Percentiles rank a stretch among this genome's conserved stretches.
phyloP scores from a whole-genome alignment of 1,140 invertebrate species.

The Lordiphosa clarofinis region DNA sequence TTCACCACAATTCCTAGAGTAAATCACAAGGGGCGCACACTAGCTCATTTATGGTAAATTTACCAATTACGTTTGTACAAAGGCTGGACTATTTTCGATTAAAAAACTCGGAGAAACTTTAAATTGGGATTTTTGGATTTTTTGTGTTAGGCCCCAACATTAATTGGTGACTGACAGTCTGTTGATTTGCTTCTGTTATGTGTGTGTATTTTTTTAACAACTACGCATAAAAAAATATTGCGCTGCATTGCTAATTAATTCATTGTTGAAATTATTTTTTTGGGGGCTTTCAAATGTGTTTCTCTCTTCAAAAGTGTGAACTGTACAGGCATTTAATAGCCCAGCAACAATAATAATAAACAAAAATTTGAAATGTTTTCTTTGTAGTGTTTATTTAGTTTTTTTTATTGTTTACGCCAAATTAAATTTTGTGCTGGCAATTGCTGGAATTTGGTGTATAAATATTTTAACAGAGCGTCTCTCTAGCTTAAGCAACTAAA shows the following conservation, averaged over 20 bases:
- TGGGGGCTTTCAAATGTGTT: neutral
- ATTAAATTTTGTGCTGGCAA: conserved; percentile 14
- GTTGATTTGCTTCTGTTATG: neutral
- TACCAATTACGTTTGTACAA: too few species aligned
- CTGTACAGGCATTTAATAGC: conserved; percentile 24
- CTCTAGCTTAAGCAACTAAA: conserved; percentile 29
- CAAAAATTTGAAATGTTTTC: conserved; percentile 14
- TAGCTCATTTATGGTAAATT: too few species aligned
- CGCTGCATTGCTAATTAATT: conserved; percentile 64
- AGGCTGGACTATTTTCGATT: too few species aligned
- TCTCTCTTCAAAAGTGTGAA: conserved; percentile 22
- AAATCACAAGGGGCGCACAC: too few species aligned
- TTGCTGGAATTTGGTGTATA: conserved; percentile 20
- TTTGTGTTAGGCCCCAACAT: neutral
- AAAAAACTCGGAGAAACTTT: too few species aligned
- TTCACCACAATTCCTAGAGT: too few species aligned
- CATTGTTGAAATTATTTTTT: conserved; percentile 48
- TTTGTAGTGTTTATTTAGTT: conserved; percentile 9
- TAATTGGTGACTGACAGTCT: conserved; percentile 1
- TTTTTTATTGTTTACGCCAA: conserved; percentile 32
- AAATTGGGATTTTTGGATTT: too few species aligned
- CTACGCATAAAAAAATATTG: conserved; percentile 41
- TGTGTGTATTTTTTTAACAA: conserved; percentile 17
- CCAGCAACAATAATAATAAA: conserved; percentile 20
- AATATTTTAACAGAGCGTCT: conserved; percentile 31